Percentiles rank a stretch among this genome's conserved stretches.
These are phyloP conservation scores for Cecidostiba fungosa DNA, from an alignment of 2,888 invertebrate genomes.

Conservation along the genomic window DNA sequence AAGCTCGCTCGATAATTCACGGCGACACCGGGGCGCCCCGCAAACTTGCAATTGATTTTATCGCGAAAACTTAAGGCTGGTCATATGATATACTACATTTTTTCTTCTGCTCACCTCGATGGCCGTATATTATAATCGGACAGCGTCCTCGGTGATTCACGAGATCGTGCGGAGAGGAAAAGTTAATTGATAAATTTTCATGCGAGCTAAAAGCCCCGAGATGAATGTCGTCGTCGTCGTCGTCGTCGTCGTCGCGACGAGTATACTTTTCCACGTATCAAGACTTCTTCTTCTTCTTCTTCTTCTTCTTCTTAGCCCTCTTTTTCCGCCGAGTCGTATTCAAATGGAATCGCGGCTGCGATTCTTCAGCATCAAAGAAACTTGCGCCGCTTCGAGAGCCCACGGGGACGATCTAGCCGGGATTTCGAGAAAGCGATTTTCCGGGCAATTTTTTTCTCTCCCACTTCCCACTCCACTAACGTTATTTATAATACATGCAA, in stretches of 20 bases:
- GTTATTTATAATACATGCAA: too few relatives aligned
- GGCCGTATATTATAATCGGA: too few relatives aligned
- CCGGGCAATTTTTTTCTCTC: background rate
- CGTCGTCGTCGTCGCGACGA: slow-evolving; percentile 32
- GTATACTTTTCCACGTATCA: slow-evolving; percentile 45
- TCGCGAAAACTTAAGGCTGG: slow-evolving; percentile 41
- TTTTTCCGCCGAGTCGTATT: slow-evolving; percentile 48
- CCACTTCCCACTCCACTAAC: background rate
- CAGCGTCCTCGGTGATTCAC: too few relatives aligned
- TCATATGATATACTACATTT: too few relatives aligned
- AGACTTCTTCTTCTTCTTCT: slow-evolving; percentile 14
- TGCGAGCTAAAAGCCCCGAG: slow-evolving; percentile 70
- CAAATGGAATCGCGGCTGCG: slow-evolving; percentile 58
- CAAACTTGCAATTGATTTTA: slow-evolving; percentile 61
- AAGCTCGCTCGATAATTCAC: slow-evolving; percentile 51
- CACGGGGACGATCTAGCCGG: background rate
- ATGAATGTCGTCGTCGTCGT: slow-evolving; percentile 57
- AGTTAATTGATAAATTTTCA: slow-evolving; percentile 76
- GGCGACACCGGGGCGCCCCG: too few relatives aligned
- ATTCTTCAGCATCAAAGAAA: slow-evolving; percentile 59
- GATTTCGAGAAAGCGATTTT: background rate
- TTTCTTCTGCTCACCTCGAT: too few relatives aligned
- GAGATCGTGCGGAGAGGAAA: slow-evolving; percentile 53
- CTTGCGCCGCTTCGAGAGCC: slow-evolving; percentile 28
- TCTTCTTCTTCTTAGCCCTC: background rate